Conservation (phyloP, 2,797 vertebrate species). For the Lophius americanus region DNA sequence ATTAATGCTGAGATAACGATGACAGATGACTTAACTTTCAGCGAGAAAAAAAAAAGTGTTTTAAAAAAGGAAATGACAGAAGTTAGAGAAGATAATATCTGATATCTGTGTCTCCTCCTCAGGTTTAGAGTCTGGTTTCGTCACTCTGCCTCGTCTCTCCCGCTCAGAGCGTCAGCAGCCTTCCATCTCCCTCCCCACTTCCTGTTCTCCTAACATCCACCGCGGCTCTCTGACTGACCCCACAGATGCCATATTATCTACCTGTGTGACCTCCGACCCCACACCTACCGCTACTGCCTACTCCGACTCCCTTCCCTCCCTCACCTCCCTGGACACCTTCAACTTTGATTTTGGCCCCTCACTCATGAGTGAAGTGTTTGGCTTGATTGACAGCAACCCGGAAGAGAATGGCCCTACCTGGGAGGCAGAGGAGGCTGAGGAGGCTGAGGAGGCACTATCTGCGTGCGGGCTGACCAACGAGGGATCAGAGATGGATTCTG, state of each 20-base stretch:
- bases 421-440: conserved; percentile 60
- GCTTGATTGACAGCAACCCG: conserved; percentile 81
- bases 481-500: conserved; percentile 72
- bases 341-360: conserved; percentile 96
- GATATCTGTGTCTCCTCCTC: conserved; percentile 17
- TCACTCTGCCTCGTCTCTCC: conserved; percentile 91
- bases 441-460: conserved; percentile 21
- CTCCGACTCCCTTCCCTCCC: conserved; percentile 80
- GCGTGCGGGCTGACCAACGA: conserved; percentile 61
- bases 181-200: conserved; percentile 61
- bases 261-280: conserved; percentile 81
- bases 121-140: conserved; percentile 93
- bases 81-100: not conserved
- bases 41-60: too few relatives aligned
- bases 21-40: too few relatives aligned
- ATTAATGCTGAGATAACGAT: too few relatives aligned
- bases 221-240: conserved; percentile 75
- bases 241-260: conserved; percentile 67
- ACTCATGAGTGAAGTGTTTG: conserved; percentile 94
- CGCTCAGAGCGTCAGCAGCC: conserved; percentile 85
- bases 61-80: too few relatives aligned
- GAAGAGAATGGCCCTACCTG: conserved; percentile 52
- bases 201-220: conserved; percentile 73
- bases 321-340: conserved; percentile 92
- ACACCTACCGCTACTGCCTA: conserved; percentile 65